Base-by-base conservation (phyloP, 2,888 invertebrate species). In the Magallana nippona region DNA sequence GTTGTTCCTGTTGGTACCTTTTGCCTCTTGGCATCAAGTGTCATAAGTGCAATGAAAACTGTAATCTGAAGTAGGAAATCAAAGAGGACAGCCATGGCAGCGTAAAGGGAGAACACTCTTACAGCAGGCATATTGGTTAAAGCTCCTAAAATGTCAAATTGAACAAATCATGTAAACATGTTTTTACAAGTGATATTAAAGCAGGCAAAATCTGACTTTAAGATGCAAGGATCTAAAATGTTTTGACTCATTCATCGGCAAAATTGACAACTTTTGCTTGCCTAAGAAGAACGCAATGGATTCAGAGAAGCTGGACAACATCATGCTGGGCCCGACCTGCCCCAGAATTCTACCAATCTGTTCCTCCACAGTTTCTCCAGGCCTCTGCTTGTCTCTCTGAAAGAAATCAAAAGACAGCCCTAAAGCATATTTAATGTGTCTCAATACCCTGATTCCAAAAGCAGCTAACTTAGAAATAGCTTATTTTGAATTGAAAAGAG, bases 101-200 rank as follows among this genome's bases (percentile, higher is more conserved):
- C 99, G 94, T 99, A 99, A 56, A 99, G 95, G 22, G 99, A 98
- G 95, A 99, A 99, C 0, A 98, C 98, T 90, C 96, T 96, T 77
- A 99, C 99, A 0, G 99, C 99, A 19, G 99, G 99, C 98, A 99
- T 99, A 94, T 97, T 97, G 1, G 98, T 98, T 84, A 99, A 95
- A 60, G 98, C 97, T 87, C 98, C 98, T 96, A 58, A 17, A 11
- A 58, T 13, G 2, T 27, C 10, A 63, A 22, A 22, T n/a, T 63
- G 5, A 63, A 78, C 13, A 17, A 71, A 55, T 71, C 19, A 63
- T 22, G 17, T n/a, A 60, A 15, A 60, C 60, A 60, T 60, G n/a
- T 10, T 19, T 8, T 22, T n/a, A 80, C n/a, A 78, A 32, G 19
- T 44, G 8, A 5, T 44, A 44, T 44, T 44, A 44, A 44, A 44